Percentiles rank a stretch among this genome's conserved stretches.
Evolutionary conservation across 2,113 vertebrate genomes (phyloP).

Genomic region (Petrocephalus microphthalmus): DNA sequence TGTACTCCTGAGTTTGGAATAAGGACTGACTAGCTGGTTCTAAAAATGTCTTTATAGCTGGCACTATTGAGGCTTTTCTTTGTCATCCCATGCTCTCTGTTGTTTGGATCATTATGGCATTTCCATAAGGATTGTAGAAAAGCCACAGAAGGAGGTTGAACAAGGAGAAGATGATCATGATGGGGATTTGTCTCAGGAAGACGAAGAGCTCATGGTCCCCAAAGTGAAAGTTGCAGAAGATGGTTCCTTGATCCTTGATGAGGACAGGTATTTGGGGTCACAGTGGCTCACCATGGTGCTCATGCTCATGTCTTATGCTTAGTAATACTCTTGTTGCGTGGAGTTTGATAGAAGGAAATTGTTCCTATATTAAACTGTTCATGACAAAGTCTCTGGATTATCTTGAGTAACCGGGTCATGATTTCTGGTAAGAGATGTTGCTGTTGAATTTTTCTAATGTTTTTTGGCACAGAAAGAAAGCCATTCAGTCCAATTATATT

Average conservation of each 20-base stretch:
- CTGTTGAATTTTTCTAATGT: no score
- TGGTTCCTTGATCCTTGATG: slow-evolving; percentile 91
- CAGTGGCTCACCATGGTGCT: background rate
- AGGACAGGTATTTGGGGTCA: slow-evolving; percentile 75
- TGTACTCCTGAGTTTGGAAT: background rate
- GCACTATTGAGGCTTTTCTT: background rate
- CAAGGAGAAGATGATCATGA: slow-evolving; percentile 51
- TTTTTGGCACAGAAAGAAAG: no score
- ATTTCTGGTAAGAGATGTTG: background rate
- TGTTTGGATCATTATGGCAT: background rate
- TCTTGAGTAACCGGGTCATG: background rate
- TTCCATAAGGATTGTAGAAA: slow-evolving; percentile 11
- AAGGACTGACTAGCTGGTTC: background rate
- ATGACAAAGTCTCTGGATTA: background rate
- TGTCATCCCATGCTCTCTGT: background rate
- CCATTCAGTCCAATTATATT: background rate
- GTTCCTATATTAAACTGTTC: background rate
- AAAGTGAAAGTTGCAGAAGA: slow-evolving; percentile 96
- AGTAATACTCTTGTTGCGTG: background rate
- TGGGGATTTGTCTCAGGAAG: slow-evolving; percentile 56
- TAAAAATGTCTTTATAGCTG: background rate
- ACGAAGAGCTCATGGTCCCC: slow-evolving; percentile 73
- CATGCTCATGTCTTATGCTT: background rate
- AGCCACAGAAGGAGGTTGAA: slow-evolving; percentile 12
- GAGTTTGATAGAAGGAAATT: background rate